Base-by-base conservation (phyloP, 2,888 invertebrate genomes). In the Drosophila subsilvestris region DNA sequence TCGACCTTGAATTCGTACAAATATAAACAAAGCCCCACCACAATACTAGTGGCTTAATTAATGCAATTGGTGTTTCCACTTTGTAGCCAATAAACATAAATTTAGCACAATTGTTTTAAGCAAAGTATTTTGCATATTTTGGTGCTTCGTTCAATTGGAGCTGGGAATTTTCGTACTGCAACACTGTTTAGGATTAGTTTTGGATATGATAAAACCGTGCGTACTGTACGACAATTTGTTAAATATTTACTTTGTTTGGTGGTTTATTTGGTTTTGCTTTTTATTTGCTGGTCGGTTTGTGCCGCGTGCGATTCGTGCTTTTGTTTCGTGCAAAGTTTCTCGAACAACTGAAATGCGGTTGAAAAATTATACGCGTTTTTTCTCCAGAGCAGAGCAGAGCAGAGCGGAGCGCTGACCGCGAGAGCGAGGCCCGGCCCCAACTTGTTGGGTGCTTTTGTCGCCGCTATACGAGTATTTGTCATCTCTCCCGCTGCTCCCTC, bases 291-390 rank as follows among this genome's bases (percentile, higher is more conserved):
- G 62, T 37, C 66, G 50, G 54, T 57, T 55, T 56, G 10, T 22
- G 43, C 61, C 80, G 88, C 86, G 75, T 25, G 54, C 56, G 68
- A 42, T 59, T 51, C 50, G 44, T 25, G 67, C 63, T 56, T 88
- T 75, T 76, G 77, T 75, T 73, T 74, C 79, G 82, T 70, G 68
- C 84, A 79, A 86, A 82, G 87, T 78, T 79, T 78, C 78, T 73
- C 67, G 75, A 78, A 71, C 76, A 80, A 89, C 89, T 89, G 80
- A 89, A 78, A 68, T 76, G 61, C 54, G 65, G 66, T 67, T 71
- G 56, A 70, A 71, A 68, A 69, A 61, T 71, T 70, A 75, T 55
- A 71, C 53, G 57, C 65, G 58, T 47, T 18, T 63, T 50, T 73
- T 44, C 56, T 68, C 63, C 58, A 60, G 49, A 67, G 53, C 44